Conservation (phyloP, 35 echinoderm and acorn worm genomes). For the Apostichopus californicus region DNA sequence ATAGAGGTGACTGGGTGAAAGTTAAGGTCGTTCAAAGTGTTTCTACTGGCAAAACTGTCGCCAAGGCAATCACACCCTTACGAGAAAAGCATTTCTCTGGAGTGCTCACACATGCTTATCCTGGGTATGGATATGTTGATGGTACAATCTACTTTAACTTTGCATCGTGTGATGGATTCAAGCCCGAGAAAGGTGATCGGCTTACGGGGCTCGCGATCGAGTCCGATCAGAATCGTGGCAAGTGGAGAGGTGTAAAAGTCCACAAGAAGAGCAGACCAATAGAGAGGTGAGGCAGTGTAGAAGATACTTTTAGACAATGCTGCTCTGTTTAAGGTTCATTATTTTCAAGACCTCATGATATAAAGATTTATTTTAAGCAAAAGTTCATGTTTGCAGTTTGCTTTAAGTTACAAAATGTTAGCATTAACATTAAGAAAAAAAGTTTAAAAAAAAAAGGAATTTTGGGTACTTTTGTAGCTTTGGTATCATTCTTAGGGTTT, state of each 20-base stretch:
- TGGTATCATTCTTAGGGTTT: too few relatives aligned
- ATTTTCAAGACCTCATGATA: neutral
- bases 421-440: too few relatives aligned
- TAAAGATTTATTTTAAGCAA: too few relatives aligned
- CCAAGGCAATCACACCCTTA: conserved; percentile 68
- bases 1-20: conserved; percentile 87
- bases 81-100: conserved; percentile 76
- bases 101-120: conserved; percentile 62
- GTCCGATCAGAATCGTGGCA: conserved; percentile 85
- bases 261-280: conserved; percentile 53
- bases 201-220: conserved; percentile 83
- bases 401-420: too few relatives aligned
- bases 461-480: too few relatives aligned
- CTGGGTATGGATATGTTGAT: conserved; percentile 89
- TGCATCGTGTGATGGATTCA: conserved; percentile 69
- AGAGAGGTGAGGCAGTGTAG: conserved; percentile 41
- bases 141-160: conserved; percentile 78
- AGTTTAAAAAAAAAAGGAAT: too few relatives aligned
- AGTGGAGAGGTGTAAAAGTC: conserved; percentile 82
- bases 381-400: too few relatives aligned
- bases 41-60: conserved; percentile 15
- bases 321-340: neutral
- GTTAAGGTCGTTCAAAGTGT: conserved; percentile 19
- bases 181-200: conserved; percentile 77
- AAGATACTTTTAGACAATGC: too few relatives aligned